Conservation (phyloP, 2,888 invertebrate species). For the Drymonia ruficornis region DNA sequence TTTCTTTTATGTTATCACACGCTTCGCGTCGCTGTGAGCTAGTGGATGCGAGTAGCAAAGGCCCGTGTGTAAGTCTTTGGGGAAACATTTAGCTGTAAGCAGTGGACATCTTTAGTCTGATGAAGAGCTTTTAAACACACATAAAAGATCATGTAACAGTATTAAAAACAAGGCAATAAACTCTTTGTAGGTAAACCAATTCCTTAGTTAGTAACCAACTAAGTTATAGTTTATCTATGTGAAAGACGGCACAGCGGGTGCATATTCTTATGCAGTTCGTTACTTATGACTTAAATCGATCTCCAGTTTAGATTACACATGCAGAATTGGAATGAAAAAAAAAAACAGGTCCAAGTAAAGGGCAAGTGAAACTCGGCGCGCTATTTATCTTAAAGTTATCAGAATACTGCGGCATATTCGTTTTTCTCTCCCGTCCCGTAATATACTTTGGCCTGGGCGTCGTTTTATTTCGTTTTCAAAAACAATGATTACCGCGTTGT, state of each 20-base stretch:
- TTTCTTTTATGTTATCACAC: not conserved
- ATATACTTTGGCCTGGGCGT: slow-evolving; percentile 70
- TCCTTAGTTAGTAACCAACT: slow-evolving; percentile 5
- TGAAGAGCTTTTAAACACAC: no score
- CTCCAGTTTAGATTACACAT: slow-evolving; percentile 55
- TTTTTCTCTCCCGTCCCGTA: slow-evolving; percentile 70
- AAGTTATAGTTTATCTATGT: slow-evolving; percentile 16
- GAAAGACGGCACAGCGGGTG: slow-evolving; percentile 28
- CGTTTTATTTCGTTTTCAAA: slow-evolving; percentile 75
- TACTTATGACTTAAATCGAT: slow-evolving; percentile 64
- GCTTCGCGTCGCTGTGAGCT: no score
- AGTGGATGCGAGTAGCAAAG: no score
- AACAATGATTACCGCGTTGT: slow-evolving; percentile 78
- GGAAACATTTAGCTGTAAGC: no score
- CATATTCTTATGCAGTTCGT: slow-evolving; percentile 48
- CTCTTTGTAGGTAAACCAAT: no score
- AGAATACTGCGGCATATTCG: slow-evolving; percentile 70
- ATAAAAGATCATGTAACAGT: no score
- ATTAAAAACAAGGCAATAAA: not conserved
- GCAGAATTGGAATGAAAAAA: slow-evolving; percentile 62
- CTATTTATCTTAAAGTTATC: slow-evolving; percentile 82
- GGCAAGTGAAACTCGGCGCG: slow-evolving; percentile 71
- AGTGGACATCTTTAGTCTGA: no score
- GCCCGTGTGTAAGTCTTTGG: no score
- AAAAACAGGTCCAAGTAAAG: slow-evolving; percentile 57